Conservation (phyloP, 1,140 invertebrate species). For the Eurosta solidaginis region DNA sequence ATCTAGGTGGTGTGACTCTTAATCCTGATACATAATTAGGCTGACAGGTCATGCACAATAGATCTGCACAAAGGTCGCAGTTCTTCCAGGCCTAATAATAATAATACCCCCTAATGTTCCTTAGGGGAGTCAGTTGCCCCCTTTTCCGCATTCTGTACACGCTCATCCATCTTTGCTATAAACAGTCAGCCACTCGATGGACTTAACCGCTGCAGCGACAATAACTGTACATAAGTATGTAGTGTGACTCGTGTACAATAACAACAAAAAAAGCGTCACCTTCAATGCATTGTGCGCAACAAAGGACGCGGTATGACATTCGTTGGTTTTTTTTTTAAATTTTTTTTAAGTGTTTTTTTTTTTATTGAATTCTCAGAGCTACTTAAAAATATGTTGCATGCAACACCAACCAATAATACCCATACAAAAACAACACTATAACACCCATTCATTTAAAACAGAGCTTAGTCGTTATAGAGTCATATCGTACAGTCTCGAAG, state of each 20-base stretch:
- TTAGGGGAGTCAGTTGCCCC: no score
- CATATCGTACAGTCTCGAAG: neutral
- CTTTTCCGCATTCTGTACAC: neutral
- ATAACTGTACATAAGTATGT: no score
- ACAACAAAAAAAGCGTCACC: constrained; percentile 4
- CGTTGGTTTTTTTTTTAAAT: neutral
- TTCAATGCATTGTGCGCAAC: neutral
- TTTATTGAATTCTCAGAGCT: neutral
- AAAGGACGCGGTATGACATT: constrained; percentile 11
- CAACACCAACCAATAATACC: constrained; percentile 16
- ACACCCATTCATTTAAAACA: no score
- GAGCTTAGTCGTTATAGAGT: no score
- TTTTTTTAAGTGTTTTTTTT: no score
- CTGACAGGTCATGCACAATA: no score
- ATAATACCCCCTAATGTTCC: no score
- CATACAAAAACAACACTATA: neutral
- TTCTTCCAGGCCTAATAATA: no score
- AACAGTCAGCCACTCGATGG: neutral
- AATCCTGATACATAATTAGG: no score
- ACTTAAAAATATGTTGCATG: constrained; percentile 24
- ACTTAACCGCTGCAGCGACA: neutral
- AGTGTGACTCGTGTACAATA: constrained; percentile 20
- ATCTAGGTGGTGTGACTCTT: no score
- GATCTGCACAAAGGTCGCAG: no score
- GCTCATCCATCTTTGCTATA: neutral